Percentiles rank a stretch among this genome's conserved stretches.
Conservation (phyloP, 2,797 vertebrate genomes). For the Synanceia verrucosa region DNA sequence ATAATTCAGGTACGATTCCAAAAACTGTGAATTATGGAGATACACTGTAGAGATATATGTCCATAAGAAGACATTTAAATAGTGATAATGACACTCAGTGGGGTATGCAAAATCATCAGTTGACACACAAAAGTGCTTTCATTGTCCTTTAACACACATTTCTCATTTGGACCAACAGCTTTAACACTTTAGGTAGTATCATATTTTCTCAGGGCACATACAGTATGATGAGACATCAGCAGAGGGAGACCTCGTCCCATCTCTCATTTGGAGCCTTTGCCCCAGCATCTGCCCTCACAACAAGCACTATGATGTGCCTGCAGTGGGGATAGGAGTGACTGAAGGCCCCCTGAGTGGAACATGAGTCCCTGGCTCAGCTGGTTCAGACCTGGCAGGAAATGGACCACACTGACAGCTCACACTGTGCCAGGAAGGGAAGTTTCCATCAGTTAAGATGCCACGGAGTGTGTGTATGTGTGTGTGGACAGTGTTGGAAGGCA, state of each 20-base stretch:
- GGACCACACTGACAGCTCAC: conserved; percentile 62
- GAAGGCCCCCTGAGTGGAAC: conserved; percentile 72
- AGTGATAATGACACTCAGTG: neutral
- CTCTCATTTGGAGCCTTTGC: conserved; percentile 22
- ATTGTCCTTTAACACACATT: neutral
- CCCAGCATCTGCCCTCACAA: conserved; percentile 46
- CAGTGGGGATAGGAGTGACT: conserved; percentile 60
- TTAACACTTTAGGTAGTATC: neutral
- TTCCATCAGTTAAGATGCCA: conserved; percentile 70
- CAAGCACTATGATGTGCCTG: conserved; percentile 40
- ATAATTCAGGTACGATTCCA: too few species aligned
- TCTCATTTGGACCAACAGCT: neutral
- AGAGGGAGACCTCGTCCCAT: conserved; percentile 76
- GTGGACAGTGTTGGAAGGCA: conserved; percentile 1
- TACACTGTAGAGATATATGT: neutral
- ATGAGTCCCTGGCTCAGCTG: conserved; percentile 71
- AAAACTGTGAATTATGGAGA: too few species aligned
- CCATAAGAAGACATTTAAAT: neutral
- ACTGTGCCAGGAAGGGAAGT: conserved; percentile 60
- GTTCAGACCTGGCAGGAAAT: conserved; percentile 68
- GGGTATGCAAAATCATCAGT: neutral
- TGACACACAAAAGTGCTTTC: neutral
- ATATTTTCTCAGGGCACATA: conserved; percentile 19
- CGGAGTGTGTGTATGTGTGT: conserved; percentile 17
- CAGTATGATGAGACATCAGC: conserved; percentile 53